These are phyloP conservation scores for Diabrotica balteata DNA, from an alignment of 2,888 invertebrate genomes.

Conservation along the genomic window DNA sequence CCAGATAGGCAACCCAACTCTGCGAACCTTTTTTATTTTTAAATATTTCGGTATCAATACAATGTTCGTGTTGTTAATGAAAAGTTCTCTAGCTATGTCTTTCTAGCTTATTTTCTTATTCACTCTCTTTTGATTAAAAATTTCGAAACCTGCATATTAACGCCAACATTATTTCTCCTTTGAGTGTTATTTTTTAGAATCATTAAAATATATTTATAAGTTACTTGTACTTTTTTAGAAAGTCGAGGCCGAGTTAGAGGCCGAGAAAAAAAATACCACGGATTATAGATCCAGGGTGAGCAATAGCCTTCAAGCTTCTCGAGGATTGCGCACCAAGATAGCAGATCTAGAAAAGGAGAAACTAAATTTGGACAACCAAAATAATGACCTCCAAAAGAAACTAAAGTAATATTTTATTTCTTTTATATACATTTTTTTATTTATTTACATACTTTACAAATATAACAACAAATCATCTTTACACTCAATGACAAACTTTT, in stretches of 20 bases:
- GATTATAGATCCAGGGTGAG: conserved; percentile 46
- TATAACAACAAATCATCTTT: too few relatives aligned
- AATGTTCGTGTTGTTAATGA: too few relatives aligned
- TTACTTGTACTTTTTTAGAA: conserved; percentile 37
- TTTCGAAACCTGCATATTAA: not conserved
- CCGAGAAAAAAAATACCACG: conserved; percentile 44
- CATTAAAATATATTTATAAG: not conserved
- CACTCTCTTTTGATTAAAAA: not conserved
- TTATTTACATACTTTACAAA: too few relatives aligned
- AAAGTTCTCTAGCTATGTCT: not conserved
- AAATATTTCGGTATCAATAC: too few relatives aligned
- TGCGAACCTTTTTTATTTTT: too few relatives aligned
- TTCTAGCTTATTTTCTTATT: not conserved
- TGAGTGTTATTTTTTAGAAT: too few relatives aligned
- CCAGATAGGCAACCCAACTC: too few relatives aligned
- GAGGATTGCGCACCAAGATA: conserved; percentile 57
- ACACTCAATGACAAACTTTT: too few relatives aligned
- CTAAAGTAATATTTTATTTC: conserved; percentile 42
- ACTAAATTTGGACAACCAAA: conserved; percentile 57
- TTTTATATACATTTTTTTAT: too few relatives aligned
- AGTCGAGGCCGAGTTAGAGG: conserved; percentile 51
- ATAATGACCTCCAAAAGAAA: conserved; percentile 50
- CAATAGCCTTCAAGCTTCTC: conserved; percentile 56
- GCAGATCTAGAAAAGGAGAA: conserved; percentile 60
- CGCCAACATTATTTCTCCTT: too few relatives aligned